phyloP scores from a whole-genome alignment of 2,888 invertebrate genomes.

The Volucella inflata region DNA sequence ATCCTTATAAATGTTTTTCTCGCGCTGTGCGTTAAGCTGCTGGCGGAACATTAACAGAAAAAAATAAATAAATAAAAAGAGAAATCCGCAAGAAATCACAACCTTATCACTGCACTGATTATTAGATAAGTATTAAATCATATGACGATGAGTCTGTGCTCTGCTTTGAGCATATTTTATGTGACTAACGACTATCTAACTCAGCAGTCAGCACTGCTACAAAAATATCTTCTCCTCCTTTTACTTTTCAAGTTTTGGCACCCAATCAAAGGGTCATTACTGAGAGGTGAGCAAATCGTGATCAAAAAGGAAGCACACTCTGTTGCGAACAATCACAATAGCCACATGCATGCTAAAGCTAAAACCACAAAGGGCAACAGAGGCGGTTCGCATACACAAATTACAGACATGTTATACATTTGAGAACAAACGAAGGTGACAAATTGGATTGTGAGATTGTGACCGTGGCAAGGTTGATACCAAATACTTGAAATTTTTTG shows the following conservation, averaged over 20 bases:
- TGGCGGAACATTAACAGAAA: conserved; percentile 27
- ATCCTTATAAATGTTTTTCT: conserved; percentile 44
- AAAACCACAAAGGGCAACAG: conserved; percentile 30
- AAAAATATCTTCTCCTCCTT: conserved; percentile 61
- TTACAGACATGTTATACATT: conserved; percentile 61
- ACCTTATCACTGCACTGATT: conserved; percentile 44
- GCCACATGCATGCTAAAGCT: conserved; percentile 26
- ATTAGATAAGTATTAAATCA: conserved; percentile 71
- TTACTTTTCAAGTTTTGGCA: conserved; percentile 67
- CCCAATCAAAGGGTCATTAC: conserved; percentile 66
- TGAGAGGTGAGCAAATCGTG: conserved; percentile 13
- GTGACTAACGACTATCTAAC: conserved; percentile 48
- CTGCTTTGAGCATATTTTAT: conserved; percentile 53
- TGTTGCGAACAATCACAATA: conserved; percentile 40
- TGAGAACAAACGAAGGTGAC: conserved; percentile 71
- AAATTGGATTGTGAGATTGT: conserved; percentile 70
- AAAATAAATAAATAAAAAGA: no score
- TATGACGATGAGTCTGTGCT: conserved; percentile 64
- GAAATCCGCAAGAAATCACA: conserved; percentile 31
- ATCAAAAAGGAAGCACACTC: conserved; percentile 20
- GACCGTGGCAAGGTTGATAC: conserved; percentile 63
- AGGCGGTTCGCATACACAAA: conserved; percentile 33
- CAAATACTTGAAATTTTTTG: conserved; percentile 61
- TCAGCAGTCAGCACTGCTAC: conserved; percentile 36
- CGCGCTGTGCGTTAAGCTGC: conserved; percentile 63